Evolutionary conservation across 1,140 invertebrate species (phyloP), one percentile per base, ranked within the genome.

Genomic region (Choristoneura fumiferana): DNA sequence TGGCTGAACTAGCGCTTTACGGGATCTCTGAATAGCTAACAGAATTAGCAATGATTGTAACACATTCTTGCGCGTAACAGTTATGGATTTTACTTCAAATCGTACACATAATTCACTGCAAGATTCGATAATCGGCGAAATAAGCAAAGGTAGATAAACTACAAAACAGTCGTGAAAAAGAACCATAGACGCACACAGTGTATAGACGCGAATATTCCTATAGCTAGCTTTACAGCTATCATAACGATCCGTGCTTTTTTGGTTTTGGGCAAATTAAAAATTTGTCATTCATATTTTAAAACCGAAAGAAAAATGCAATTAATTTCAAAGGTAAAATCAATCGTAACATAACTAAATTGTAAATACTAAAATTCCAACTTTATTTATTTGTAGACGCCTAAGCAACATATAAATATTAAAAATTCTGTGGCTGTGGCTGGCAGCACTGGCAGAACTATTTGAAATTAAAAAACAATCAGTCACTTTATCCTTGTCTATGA

Each of bases 111-210:
- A 83, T 83, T 58, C 73, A 79, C 71, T 76, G 65, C 62, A 62
- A 79, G 63, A 80, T 73, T 72, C 73, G 81, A 84, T 84, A 87
- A 78, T 87, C 85, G 85, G 85, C 85, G 75, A 84, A 83, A 71
- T 84, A 87, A 65, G 79, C 82, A 78, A 49, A 87, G 82, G 84
- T 82, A 87, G 79, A 73, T 83, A 87, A 86, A 87, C 84, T 87
- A 88, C 85, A 88, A 88, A 88, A 87, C 84, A 88, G 85, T 88
- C 85, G 81, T 88, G 85, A 88, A 88, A 88, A 88, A 84, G 77
- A 60, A 72, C 71, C 83, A 88, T 84, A 86, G 85, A 88, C 69
- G 74, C 66, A 49, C 43, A 12, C 43, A 49, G 43, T 49, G 18
- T 33, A 49, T 49, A 49, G 43, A 49, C 17, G 1, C 37, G 10